Evolutionary conservation across 2,888 invertebrate genomes (phyloP).

Genomic region (Gasteruption jaculator): DNA sequence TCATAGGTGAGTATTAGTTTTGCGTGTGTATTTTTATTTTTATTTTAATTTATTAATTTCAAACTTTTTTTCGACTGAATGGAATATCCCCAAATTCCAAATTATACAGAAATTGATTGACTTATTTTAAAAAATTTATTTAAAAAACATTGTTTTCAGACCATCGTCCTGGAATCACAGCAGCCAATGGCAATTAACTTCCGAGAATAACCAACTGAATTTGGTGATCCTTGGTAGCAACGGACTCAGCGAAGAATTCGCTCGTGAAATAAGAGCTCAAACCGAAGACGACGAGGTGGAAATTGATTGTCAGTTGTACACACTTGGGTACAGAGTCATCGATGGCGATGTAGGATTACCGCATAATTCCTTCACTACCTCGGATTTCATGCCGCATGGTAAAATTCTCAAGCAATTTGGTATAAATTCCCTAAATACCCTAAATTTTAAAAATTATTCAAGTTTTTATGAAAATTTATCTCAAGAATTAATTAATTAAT

Average conservation of each 20-base stretch:
- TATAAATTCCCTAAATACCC: too few relatives aligned
- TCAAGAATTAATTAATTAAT: constrained; percentile 7
- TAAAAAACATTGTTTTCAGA: constrained; percentile 39
- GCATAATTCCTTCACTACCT: constrained; percentile 75
- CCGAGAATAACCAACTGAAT: constrained; percentile 73
- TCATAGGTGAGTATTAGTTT: constrained; percentile 52
- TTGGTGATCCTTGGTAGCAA: constrained; percentile 84
- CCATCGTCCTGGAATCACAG: constrained; percentile 64
- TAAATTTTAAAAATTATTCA: constrained; percentile 3
- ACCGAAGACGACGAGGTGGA: constrained; percentile 84
- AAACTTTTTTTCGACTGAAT: constrained; percentile 4
- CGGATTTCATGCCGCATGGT: constrained; percentile 89
- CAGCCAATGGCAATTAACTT: constrained; percentile 62
- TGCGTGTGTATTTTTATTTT: constrained; percentile 6
- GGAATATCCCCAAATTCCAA: too few relatives aligned
- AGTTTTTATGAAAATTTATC: constrained; percentile 1
- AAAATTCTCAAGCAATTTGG: constrained; percentile 20
- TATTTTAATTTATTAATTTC: not conserved
- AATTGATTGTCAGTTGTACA: constrained; percentile 75
- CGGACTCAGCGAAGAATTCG: constrained; percentile 82
- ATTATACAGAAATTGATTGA: constrained; percentile 10
- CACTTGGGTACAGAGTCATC: constrained; percentile 79
- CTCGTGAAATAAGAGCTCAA: constrained; percentile 78
- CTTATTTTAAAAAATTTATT: constrained; percentile 6
- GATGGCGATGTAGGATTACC: constrained; percentile 79